Evolutionary conservation across 2,113 vertebrate genomes (phyloP).

Genomic region (Phalacrocorax aristotelis): DNA sequence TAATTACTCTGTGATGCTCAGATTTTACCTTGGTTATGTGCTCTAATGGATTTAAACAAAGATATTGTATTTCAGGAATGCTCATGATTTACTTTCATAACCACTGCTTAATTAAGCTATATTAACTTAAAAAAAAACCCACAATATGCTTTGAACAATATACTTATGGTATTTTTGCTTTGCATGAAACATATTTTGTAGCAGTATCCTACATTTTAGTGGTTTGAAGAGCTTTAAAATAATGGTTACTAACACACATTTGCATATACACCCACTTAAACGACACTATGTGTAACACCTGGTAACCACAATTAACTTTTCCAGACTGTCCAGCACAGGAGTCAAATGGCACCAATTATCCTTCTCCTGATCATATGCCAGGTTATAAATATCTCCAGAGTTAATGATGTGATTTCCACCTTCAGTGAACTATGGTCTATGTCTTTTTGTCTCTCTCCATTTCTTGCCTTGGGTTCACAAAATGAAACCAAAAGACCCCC

Average conservation of each 20-base stretch:
- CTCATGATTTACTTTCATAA: background rate
- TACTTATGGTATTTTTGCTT: background rate
- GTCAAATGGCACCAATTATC: background rate
- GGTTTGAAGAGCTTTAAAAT: background rate
- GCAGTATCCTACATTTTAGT: background rate
- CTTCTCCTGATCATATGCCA: background rate
- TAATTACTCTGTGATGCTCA: background rate
- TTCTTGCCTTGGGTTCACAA: background rate
- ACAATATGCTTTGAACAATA: background rate
- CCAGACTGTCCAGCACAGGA: background rate
- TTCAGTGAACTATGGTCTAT: background rate
- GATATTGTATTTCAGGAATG: background rate
- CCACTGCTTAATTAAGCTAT: background rate
- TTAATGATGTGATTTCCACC: background rate
- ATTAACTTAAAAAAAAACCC: background rate
- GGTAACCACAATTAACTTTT: background rate
- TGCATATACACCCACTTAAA: background rate
- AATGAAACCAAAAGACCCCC: background rate
- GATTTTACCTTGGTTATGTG: background rate
- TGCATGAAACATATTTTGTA: background rate
- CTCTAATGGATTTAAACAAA: background rate
- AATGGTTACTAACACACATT: background rate
- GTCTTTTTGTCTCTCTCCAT: background rate
- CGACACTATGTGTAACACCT: background rate
- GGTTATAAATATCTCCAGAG: background rate